Evolutionary conservation across 2,888 invertebrate species (phyloP), one percentile per base, ranked within the genome.

Genomic region (Drosophila algonquin): DNA sequence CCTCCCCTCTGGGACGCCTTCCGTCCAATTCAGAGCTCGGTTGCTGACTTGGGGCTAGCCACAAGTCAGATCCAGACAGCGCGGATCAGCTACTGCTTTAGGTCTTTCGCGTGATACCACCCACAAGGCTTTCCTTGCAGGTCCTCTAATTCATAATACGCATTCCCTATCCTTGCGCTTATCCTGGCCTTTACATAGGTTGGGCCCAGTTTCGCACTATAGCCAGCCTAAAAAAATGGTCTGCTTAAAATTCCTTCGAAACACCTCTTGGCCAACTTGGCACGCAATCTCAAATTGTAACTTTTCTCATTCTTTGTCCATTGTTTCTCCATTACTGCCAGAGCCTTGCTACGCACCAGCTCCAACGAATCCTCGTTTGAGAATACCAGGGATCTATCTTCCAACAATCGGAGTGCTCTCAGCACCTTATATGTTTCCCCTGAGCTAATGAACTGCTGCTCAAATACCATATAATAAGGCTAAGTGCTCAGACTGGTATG

Each of bases 401-500:
- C 10, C 3, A 35, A 4, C 32, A 32, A 32, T 1, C 12, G 32
- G 4, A 12, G 12, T 4, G 10, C 32, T 12, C 32, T 35, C 12
- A 12, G 32, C 3, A 35, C 12, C 4, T 35, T 35, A 12, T 56
- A 47, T 1, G 12, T 47, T 4, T 6, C 10, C 6, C 55, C 55
- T 0, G 55, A 56, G 1, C n/a, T 24, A 1, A 54, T 10, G n/a
- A 54, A n/a, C 2, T 54, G 54, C 21, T 54, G 21, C n/a, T 27
- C 45, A 12, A 56, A 56, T 2, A 56, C 30, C 55, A 56, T 46
- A 12, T 56, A 46, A 30, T 56, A 56, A 2, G 55, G 61, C 9
- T 35, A 21, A 3, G 53, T 24, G 12, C 53, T 54, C 7, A 50
- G 48, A 7, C 18, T 18, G 6, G 47, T 30, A 40, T 48, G 50